Evolutionary conservation across 2,113 vertebrate genomes (phyloP), one percentile per base, ranked within the genome.

Genomic region (Acrocephalus kingi): DNA sequence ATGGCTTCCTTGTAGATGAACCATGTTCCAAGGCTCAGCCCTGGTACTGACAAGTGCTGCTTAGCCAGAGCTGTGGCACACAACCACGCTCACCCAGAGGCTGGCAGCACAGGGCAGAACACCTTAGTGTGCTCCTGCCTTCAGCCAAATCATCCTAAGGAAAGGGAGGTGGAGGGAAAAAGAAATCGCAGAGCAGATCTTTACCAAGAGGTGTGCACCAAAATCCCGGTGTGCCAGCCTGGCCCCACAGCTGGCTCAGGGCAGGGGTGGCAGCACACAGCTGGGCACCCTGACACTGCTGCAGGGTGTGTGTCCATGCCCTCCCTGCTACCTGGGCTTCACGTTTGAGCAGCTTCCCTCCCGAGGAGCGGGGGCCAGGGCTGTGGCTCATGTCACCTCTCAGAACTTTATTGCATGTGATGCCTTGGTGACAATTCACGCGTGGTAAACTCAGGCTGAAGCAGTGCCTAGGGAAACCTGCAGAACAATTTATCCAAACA

Each of bases 61-160:
- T 68, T 18, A 35, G 59, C 41, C 31, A 39, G 18, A 35, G 11
- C 19, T 62, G 41, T 48, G 51, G 19, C 45, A n/a, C 48, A 33
- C 13, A 2, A 10, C 37, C 18, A 0, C 9, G 35, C 19, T 54
- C 46, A 35, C 11, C 28, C 54, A 45, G 45, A 31, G 43, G 15
- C 63, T 72, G 72, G 28, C 31, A 58, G 33, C 48, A 58, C 13
- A 4, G 43, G 35, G 39, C 28, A 49, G 22, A 51, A 19, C 5
- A 7, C 1, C 0, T 2, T 35, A 46, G 15, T 0, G 2, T 17
- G 17, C 45, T 43, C 3, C 2, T 55, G 48, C 4, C 2, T n/a
- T 85, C 10, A 17, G 30, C 11, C 24, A 33, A 51, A 54, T 4
- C 24, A 17, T 45, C 39, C 3, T 20, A 17, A 37, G 30, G 4